Percentiles rank a stretch among this genome's conserved stretches.
Conservation (phyloP, 2,797 vertebrate genomes). For the Galaxias olidus region DNA sequence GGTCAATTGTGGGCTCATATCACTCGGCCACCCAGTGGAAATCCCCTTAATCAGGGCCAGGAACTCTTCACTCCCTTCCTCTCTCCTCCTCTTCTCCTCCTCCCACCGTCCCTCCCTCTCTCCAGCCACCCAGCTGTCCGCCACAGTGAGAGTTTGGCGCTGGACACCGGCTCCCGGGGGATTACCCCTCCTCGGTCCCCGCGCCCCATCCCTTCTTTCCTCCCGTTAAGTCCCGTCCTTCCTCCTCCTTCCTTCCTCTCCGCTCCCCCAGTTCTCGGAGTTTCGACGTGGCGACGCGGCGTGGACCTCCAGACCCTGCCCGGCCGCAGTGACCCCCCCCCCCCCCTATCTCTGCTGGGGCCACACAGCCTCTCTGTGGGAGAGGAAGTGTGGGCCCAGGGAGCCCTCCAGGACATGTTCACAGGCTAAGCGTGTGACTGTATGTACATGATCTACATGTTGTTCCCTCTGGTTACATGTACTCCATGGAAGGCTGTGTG, state of each 20-base stretch:
- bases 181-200: conserved; percentile 46
- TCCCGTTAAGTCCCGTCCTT: conserved; percentile 47
- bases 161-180: conserved; percentile 54
- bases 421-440: too few species aligned
- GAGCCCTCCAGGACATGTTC: too few species aligned
- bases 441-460: too few species aligned
- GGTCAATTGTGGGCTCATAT: conserved; percentile 24
- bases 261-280: conserved; percentile 39
- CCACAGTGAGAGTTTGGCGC: conserved; percentile 52
- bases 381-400: too few species aligned
- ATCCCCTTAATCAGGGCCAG: conserved; percentile 34
- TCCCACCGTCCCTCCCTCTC: conserved; percentile 9
- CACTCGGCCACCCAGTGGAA: conserved; percentile 51
- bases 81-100: conserved; percentile 21
- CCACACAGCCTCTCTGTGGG: too few species aligned
- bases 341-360: too few species aligned
- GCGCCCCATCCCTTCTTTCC: not conserved
- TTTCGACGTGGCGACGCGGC: too few species aligned
- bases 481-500: too few species aligned
- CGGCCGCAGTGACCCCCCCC: too few species aligned
- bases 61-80: conserved; percentile 8
- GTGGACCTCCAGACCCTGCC: too few species aligned
- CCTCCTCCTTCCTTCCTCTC: conserved; percentile 58
- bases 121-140: conserved; percentile 56
- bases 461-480: too few species aligned